phyloP scores from a whole-genome alignment of 1,140 invertebrate species.

The Trinorchestia longiramus region DNA sequence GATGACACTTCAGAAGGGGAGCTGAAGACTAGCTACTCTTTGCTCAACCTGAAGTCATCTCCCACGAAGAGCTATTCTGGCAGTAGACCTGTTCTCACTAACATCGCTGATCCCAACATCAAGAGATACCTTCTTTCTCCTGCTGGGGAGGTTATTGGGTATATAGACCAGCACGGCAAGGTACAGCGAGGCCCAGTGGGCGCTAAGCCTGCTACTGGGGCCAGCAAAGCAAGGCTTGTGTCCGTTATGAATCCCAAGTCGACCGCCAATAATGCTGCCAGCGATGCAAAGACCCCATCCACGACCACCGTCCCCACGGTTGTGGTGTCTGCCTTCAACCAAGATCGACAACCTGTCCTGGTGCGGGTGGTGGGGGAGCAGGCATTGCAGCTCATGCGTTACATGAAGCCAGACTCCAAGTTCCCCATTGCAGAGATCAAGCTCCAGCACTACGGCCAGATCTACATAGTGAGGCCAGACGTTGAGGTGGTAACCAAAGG shows the following conservation, averaged over 20 bases:
- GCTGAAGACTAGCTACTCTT: background rate
- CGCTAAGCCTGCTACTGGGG: background rate
- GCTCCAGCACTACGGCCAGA: conserved; percentile 64
- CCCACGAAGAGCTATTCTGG: background rate
- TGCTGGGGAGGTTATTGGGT: conserved; percentile 63
- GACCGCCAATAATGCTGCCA: background rate
- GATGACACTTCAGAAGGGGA: background rate
- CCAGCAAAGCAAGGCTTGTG: background rate
- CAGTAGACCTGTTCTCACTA: conserved; percentile 32
- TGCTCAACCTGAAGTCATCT: background rate
- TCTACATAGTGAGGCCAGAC: conserved; percentile 65
- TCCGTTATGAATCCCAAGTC: background rate
- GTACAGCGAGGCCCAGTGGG: conserved; percentile 58
- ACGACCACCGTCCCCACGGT: conserved; percentile 55
- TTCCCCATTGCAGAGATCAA: conserved; percentile 64
- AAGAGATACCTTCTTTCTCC: conserved; percentile 63
- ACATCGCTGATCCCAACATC: conserved; percentile 58
- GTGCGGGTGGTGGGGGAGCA: conserved; percentile 64
- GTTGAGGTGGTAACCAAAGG: conserved; percentile 63
- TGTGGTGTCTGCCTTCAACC: conserved; percentile 64
- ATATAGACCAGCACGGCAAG: conserved; percentile 65
- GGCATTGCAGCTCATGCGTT: conserved; percentile 63
- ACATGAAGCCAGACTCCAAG: conserved; percentile 63
- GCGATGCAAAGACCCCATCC: background rate
- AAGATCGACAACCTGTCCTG: conserved; percentile 62